Percentiles rank a stretch among this genome's conserved stretches.
Evolutionary conservation across 2,888 invertebrate species (phyloP).

Genomic region (Drosophila helvetica): DNA sequence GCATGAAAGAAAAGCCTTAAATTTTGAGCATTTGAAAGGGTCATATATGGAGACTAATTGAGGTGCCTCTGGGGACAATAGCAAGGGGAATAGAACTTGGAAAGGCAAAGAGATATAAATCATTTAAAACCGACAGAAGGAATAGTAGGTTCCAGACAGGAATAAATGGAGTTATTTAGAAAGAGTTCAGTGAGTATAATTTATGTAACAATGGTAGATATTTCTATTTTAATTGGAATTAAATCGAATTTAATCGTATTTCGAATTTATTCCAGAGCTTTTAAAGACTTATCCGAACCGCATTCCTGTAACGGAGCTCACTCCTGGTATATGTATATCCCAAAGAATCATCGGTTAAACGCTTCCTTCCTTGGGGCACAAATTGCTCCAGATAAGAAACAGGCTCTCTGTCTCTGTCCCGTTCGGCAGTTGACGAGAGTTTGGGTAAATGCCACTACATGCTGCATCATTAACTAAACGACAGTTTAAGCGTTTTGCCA

Average conservation of each 20-base stretch:
- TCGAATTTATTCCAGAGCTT: not conserved
- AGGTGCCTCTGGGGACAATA: conserved; percentile 7
- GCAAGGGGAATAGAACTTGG: not conserved
- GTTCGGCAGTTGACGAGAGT: conserved; percentile 8
- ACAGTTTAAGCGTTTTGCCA: conserved; percentile 71
- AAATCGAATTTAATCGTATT: too few species aligned
- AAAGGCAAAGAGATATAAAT: not conserved
- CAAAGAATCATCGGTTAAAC: not conserved
- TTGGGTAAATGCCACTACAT: conserved; percentile 55
- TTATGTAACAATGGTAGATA: not conserved
- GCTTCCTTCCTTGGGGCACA: not conserved
- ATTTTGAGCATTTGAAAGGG: conserved; percentile 30
- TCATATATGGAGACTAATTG: conserved; percentile 37
- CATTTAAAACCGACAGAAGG: not conserved
- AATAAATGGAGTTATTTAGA: not conserved
- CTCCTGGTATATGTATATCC: not conserved
- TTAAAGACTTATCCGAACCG: not conserved
- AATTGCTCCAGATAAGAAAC: conserved; percentile 8
- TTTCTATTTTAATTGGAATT: too few species aligned
- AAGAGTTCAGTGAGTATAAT: not conserved
- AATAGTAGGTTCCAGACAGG: not conserved
- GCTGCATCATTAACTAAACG: conserved; percentile 79
- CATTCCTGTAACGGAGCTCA: not conserved
- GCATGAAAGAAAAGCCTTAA: conserved; percentile 30
- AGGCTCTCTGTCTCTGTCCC: not conserved